phyloP scores from a whole-genome alignment of 2,113 vertebrate species.

The Sinocyclocheilus grahami region DNA sequence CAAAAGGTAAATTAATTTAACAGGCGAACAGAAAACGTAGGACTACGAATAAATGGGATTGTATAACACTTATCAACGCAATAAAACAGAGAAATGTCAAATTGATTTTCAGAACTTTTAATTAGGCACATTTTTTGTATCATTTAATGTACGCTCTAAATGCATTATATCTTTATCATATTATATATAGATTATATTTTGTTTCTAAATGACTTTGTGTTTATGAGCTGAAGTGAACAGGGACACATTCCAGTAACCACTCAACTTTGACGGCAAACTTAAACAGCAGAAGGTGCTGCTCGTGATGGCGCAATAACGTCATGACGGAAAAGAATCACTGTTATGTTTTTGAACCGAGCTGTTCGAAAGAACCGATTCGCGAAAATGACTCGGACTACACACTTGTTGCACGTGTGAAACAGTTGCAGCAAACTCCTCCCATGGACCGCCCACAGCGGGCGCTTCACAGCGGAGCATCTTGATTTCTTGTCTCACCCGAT shows the following conservation, averaged over 20 bases:
- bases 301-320: too few species aligned
- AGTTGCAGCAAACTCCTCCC: conserved; percentile 46
- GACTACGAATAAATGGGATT: neutral
- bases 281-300: too few species aligned
- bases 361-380: neutral
- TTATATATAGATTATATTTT: too few species aligned
- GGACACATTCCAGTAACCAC: too few species aligned
- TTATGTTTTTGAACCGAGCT: neutral
- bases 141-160: too few species aligned
- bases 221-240: too few species aligned
- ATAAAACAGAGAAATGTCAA: neutral
- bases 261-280: too few species aligned
- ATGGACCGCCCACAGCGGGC: conserved; percentile 14
- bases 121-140: too few species aligned
- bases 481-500: neutral
- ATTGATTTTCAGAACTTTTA: too few species aligned
- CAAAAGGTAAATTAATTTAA: neutral
- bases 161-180: too few species aligned
- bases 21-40: neutral
- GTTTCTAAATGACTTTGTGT: too few species aligned
- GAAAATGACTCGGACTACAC: neutral
- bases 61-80: neutral
- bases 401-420: conserved; percentile 41
- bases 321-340: too few species aligned
- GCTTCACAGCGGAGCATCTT: neutral